A percentile compares a stretch with the other conserved stretches of the same genome.
These are phyloP conservation scores for Eilema sororculum DNA, from an alignment of 2,888 invertebrate species.

Conservation along the genomic window DNA sequence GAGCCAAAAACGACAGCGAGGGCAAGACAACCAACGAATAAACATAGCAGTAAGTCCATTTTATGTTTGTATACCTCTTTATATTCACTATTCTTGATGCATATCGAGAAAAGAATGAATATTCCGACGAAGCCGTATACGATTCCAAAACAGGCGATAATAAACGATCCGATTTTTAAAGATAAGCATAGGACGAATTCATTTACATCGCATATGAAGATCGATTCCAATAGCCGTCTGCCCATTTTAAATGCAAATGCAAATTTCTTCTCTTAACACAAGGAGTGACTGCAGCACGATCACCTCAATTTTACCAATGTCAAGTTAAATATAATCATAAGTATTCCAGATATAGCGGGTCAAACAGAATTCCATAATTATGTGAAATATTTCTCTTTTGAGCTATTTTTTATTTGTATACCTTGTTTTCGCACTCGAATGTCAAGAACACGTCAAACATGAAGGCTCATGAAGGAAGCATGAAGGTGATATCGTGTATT, in stretches of 20 bases:
- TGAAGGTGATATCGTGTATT: too few relatives aligned
- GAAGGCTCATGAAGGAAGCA: too few relatives aligned
- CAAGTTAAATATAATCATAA: neutral
- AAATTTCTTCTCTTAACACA: neutral
- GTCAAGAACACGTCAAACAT: too few relatives aligned
- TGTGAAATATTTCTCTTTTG: neutral
- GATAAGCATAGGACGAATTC: neutral
- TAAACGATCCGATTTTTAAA: neutral
- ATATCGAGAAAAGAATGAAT: conserved; percentile 1
- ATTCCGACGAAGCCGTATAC: neutral
- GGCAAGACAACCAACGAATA: neutral
- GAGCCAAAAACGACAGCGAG: neutral
- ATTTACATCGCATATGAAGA: neutral
- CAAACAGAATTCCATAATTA: neutral
- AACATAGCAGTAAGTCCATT: conserved; percentile 1
- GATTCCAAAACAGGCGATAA: conserved; percentile 5
- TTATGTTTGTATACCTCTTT: neutral
- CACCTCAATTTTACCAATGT: neutral
- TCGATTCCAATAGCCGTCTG: neutral
- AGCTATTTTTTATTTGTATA: neutral
- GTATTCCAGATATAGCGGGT: neutral
- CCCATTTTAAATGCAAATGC: neutral
- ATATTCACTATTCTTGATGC: neutral
- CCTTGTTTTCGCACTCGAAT: too few relatives aligned
- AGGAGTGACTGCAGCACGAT: neutral